Conservation (phyloP, 2,113 vertebrate species). For the Morone chrysops region DNA sequence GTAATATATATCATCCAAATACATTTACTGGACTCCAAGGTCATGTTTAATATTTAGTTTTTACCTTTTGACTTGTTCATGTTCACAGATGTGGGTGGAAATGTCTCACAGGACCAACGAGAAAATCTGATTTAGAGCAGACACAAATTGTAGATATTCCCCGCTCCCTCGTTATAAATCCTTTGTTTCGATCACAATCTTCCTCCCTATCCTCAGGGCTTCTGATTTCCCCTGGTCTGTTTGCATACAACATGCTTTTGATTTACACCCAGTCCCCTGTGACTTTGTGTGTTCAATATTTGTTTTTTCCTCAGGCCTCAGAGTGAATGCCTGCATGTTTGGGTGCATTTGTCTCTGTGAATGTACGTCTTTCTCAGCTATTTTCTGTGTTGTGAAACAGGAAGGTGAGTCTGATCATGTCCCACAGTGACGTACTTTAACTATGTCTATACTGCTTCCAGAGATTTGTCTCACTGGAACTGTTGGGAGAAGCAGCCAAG, state of each 20-base stretch:
- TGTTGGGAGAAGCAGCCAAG: constrained; percentile 51
- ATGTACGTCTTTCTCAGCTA: constrained; percentile 44
- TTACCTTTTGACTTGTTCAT: not conserved
- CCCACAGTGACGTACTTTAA: constrained; percentile 56
- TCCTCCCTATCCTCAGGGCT: constrained; percentile 59
- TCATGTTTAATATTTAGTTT: not conserved
- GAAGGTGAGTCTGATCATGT: constrained; percentile 61
- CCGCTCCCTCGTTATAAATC: constrained; percentile 53
- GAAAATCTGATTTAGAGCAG: constrained; percentile 38
- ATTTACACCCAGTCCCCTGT: constrained; percentile 66
- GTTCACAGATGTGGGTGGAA: constrained; percentile 38
- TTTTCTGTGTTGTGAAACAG: constrained; percentile 64
- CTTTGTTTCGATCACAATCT: constrained; percentile 50
- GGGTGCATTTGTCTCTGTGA: constrained; percentile 43
- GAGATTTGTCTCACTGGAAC: constrained; percentile 61
- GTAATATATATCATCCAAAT: not conserved
- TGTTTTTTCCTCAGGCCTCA: constrained; percentile 45
- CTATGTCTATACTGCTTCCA: constrained; percentile 67
- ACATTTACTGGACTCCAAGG: not conserved
- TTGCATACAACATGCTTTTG: constrained; percentile 66
- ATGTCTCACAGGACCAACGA: constrained; percentile 36
- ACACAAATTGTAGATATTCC: constrained; percentile 53
- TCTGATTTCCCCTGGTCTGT: constrained; percentile 59
- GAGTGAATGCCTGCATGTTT: constrained; percentile 38
- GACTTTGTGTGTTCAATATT: constrained; percentile 39